phyloP scores from a whole-genome alignment of 2,113 vertebrate genomes.

The Nannospalax galili region DNA sequence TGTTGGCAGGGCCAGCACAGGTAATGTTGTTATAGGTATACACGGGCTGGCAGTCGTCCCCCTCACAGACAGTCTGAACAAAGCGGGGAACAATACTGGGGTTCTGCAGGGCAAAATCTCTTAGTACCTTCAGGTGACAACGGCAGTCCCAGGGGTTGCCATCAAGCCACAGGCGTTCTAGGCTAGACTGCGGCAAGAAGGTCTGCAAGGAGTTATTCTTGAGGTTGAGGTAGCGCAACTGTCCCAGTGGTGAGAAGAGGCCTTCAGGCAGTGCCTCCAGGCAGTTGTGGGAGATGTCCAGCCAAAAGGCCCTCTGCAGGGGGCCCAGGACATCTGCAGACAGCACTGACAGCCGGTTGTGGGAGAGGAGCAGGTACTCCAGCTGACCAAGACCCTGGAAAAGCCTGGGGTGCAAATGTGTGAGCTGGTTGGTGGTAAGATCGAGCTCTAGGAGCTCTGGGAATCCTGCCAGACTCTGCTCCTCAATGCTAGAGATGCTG shows the following conservation, averaged over 20 bases:
- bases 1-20: constrained; percentile 87
- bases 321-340: constrained; percentile 84
- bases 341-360: constrained; percentile 89
- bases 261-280: constrained; percentile 85
- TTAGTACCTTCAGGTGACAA: constrained; percentile 89
- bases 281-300: constrained; percentile 90
- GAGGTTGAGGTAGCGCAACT: constrained; percentile 91
- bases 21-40: constrained; percentile 96
- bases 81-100: constrained; percentile 89
- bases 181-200: constrained; percentile 75
- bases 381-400: constrained; percentile 92
- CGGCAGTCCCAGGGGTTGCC: constrained; percentile 95
- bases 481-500: constrained; percentile 88
- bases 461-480: constrained; percentile 90
- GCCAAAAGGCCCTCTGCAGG: constrained; percentile 88
- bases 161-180: constrained; percentile 94
- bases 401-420: constrained; percentile 85
- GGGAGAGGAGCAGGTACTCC: constrained; percentile 94
- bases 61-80: constrained; percentile 89
- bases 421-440: constrained; percentile 92
- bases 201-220: constrained; percentile 89
- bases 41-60: constrained; percentile 89
- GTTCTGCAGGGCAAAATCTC: constrained; percentile 89
- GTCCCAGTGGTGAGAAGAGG: constrained; percentile 85
- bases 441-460: constrained; percentile 92